Percentiles rank a stretch among this genome's conserved stretches.
Evolutionary conservation across 2,888 invertebrate genomes (phyloP).

Genomic region (Melieria crassipennis): DNA sequence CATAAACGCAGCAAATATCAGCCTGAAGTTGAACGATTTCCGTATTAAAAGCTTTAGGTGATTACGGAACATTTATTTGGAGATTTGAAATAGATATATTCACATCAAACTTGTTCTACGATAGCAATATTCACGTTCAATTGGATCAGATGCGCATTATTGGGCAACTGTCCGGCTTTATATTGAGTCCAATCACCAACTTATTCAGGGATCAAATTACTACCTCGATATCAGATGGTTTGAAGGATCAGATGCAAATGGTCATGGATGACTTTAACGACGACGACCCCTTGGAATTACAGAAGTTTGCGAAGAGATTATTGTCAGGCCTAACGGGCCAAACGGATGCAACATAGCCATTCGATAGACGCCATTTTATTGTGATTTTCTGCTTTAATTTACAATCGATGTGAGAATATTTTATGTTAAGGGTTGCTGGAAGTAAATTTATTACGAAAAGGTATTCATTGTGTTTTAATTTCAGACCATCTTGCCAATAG

Average conservation of each 20-base stretch:
- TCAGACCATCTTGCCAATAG: too few relatives aligned
- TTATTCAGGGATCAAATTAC: slow-evolving; percentile 62
- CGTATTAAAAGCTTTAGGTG: slow-evolving; percentile 61
- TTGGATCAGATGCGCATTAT: slow-evolving; percentile 59
- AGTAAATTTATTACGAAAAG: too few relatives aligned
- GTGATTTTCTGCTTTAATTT: too few relatives aligned
- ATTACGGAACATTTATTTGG: slow-evolving; percentile 15
- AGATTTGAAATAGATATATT: neutral
- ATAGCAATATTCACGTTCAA: slow-evolving; percentile 61
- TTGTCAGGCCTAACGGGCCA: slow-evolving; percentile 55
- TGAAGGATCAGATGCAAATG: slow-evolving; percentile 60
- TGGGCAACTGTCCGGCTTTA: slow-evolving; percentile 58
- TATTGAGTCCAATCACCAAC: slow-evolving; percentile 64
- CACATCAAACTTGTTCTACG: slow-evolving; percentile 21
- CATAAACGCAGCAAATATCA: slow-evolving; percentile 55
- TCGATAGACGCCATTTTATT: neutral
- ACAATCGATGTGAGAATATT: too few relatives aligned
- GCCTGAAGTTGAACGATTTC: slow-evolving; percentile 58
- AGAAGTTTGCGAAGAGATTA: slow-evolving; percentile 56
- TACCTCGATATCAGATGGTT: slow-evolving; percentile 62
- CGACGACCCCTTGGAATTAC: slow-evolving; percentile 59
- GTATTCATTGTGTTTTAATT: too few relatives aligned
- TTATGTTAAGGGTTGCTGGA: too few relatives aligned
- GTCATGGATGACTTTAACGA: slow-evolving; percentile 63
- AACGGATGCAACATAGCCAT: neutral